phyloP scores from a whole-genome alignment of 2,888 invertebrate genomes.

The Oscheius sp. region DNA sequence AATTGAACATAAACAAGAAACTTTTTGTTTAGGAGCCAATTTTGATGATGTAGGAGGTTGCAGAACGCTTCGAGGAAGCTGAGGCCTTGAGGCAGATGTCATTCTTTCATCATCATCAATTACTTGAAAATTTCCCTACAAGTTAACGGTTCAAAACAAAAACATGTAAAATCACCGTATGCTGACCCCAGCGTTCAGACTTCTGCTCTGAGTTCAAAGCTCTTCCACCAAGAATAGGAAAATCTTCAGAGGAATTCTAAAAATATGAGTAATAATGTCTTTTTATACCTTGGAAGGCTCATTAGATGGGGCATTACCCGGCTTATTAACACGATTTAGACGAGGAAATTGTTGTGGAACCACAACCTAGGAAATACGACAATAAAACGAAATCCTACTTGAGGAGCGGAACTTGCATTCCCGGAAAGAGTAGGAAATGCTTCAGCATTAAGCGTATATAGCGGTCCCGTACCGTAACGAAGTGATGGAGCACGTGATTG shows the following conservation, averaged over 20 bases:
- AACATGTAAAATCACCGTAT: slow-evolving; percentile 31
- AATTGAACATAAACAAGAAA: too few relatives aligned
- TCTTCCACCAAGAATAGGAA: slow-evolving; percentile 40
- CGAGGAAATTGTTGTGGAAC: slow-evolving; percentile 49
- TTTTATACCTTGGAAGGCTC: too few relatives aligned
- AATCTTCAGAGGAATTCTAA: slow-evolving; percentile 36
- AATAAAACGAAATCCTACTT: neutral
- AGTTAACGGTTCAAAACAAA: neutral
- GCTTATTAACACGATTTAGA: slow-evolving; percentile 38
- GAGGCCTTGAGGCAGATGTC: slow-evolving; percentile 18
- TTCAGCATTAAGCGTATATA: slow-evolving; percentile 10
- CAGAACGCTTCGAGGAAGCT: neutral
- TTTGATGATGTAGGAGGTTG: neutral
- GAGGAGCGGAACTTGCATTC: neutral
- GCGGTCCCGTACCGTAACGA: slow-evolving; percentile 10
- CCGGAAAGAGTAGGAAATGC: slow-evolving; percentile 47
- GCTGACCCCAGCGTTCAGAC: slow-evolving; percentile 29
- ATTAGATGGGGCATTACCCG: neutral
- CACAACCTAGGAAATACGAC: neutral
- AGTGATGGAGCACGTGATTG: slow-evolving; percentile 31
- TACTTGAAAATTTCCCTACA: slow-evolving; percentile 32
- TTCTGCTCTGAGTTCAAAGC: slow-evolving; percentile 1
- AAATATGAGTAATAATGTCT: too few relatives aligned
- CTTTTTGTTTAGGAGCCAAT: neutral
- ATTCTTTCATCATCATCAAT: slow-evolving; percentile 37